phyloP scores from a whole-genome alignment of 1,140 invertebrate species.

The Brachystomella parvula region DNA sequence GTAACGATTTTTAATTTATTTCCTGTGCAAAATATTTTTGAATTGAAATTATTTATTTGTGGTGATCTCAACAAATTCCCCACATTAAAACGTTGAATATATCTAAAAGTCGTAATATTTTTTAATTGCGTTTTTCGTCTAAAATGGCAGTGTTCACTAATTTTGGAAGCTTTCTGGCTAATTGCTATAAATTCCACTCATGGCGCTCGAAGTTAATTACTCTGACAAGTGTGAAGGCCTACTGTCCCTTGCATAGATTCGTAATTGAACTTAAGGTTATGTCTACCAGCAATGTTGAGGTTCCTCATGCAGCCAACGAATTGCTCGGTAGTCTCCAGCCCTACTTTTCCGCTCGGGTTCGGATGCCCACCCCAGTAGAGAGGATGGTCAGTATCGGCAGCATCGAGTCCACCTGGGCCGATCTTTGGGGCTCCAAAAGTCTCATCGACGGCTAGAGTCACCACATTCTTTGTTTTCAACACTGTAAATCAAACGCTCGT shows the following conservation, averaged over 20 bases:
- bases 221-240: constrained; percentile 29
- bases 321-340: constrained; percentile 53
- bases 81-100: not conserved
- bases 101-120: not conserved
- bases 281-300: constrained; percentile 33
- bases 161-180: not conserved
- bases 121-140: not conserved
- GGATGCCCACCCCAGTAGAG: constrained; percentile 84
- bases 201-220: constrained; percentile 12
- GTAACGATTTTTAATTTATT: not conserved
- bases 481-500: constrained; percentile 53
- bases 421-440: constrained; percentile 56
- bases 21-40: not conserved
- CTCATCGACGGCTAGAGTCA: constrained; percentile 71
- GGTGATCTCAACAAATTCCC: not conserved
- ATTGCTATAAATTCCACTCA: not conserved
- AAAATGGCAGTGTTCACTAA: not conserved
- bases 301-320: constrained; percentile 54
- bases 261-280: constrained; percentile 22
- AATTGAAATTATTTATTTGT: not conserved
- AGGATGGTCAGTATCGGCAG: constrained; percentile 71
- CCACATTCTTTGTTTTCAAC: constrained; percentile 72
- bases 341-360: constrained; percentile 45
- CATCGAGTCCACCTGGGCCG: constrained; percentile 54
- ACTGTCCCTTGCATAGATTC: constrained; percentile 29